A percentile compares a stretch with the other conserved stretches of the same genome.
Evolutionary conservation across 1,140 invertebrate genomes (phyloP).

Genomic region (Maconellicoccus hirsutus): DNA sequence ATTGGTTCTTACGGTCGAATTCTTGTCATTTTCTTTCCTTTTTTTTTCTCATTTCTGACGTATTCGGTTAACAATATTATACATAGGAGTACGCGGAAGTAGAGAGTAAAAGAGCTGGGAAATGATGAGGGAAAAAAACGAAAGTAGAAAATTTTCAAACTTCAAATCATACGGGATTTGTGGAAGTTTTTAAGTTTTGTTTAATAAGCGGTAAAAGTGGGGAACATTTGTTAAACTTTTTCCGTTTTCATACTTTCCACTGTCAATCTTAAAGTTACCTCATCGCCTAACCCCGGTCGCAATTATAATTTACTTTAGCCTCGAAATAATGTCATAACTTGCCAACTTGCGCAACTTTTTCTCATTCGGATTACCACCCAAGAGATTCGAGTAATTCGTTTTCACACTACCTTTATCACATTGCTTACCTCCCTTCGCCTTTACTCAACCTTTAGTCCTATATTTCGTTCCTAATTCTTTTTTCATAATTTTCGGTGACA

Average conservation of each 20-base stretch:
- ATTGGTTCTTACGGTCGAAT: background rate
- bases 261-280: constrained; percentile 19
- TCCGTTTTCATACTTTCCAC: constrained; percentile 18
- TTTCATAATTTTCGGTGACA: constrained; percentile 4
- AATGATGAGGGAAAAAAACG: background rate
- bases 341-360: constrained; percentile 17
- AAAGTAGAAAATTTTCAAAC: constrained; percentile 16
- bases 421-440: background rate
- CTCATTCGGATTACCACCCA: constrained; percentile 20
- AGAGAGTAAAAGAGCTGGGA: background rate
- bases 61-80: background rate
- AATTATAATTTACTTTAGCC: constrained; percentile 22
- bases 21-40: background rate
- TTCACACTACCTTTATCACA: constrained; percentile 14
- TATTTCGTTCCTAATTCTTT: background rate
- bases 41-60: background rate
- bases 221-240: constrained; percentile 22
- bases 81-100: background rate
- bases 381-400: constrained; percentile 17
- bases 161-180: constrained; percentile 2
- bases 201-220: constrained; percentile 20
- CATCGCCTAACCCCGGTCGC: constrained; percentile 14
- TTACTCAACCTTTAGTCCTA: background rate
- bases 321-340: constrained; percentile 21
- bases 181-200: constrained; percentile 10